Base-by-base conservation (phyloP, 1,140 invertebrate genomes). In the Drosophila tani region DNA sequence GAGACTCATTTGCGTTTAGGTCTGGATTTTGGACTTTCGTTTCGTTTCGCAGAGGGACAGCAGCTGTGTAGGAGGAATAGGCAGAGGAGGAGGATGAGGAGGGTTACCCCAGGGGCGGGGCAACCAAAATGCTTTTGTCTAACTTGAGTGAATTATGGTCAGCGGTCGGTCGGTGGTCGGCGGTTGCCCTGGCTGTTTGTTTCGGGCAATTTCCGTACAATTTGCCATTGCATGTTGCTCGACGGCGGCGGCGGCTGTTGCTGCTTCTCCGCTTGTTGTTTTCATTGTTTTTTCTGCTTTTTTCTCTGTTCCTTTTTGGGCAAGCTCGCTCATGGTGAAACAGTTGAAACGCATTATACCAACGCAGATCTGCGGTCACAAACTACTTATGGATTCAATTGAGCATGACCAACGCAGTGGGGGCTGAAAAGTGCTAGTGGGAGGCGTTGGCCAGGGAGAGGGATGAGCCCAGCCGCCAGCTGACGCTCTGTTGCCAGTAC, bases 321-420 rank as follows among this genome's bases (percentile, higher is more conserved):
- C 35, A 75, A 82, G 85, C 90, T 90, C 59, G 85, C 75, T 79
- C 78, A 90, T 79, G 74, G 81, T 79, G 77, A 88, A 84, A 90
- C 85, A 90, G 85, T 90, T 90, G 85, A 88, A 88, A 88, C 85
- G 81, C 81, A 88, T 85, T 88, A 90, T 90, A 81, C 75, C 75
- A 78, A 90, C 85, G 85, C 85, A 90, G 85, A 82, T 76, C 85
- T 90, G 85, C 82, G 85, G 85, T 88, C 85, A 88, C 85, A 90
- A 90, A 90, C 85, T 90, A 90, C 85, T 90, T 90, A 90, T 90
- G 85, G 85, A 90, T 90, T 90, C 85, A 90, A 90, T 90, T 90
- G 85, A 85, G 85, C 85, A 85, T 90, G 81, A 90, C 84, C 79
- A 64, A 50, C 50, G 21, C 21, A 51, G 38, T 19, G 45, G 47